These are phyloP conservation scores for Conops quadrifasciatus DNA, from an alignment of 2,888 invertebrate genomes.

Conservation along the genomic window DNA sequence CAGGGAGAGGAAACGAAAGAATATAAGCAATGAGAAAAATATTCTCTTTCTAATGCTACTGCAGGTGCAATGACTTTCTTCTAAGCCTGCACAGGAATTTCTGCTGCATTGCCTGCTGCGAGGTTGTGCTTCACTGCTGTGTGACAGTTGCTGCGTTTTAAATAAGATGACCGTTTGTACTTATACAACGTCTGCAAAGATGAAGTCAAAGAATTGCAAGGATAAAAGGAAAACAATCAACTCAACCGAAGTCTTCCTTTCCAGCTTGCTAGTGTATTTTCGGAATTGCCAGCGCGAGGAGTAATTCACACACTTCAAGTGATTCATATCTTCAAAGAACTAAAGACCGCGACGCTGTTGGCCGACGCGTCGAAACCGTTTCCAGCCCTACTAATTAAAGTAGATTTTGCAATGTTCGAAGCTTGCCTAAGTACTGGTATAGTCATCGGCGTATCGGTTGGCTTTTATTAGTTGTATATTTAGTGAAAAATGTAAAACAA, in stretches of 20 bases:
- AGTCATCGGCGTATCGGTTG: neutral
- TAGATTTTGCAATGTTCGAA: conserved; percentile 14
- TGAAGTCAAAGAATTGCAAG: neutral
- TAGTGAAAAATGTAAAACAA: neutral
- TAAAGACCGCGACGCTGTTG: conserved; percentile 32
- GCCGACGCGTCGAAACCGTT: neutral
- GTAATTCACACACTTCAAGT: conserved; percentile 34
- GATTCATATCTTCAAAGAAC: conserved; percentile 34
- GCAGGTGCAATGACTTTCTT: too few species aligned
- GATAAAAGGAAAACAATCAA: neutral
- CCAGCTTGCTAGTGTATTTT: neutral
- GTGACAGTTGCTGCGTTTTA: conserved; percentile 42
- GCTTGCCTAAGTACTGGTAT: neutral
- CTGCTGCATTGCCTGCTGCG: too few species aligned
- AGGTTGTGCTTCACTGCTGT: too few species aligned
- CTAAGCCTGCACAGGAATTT: too few species aligned
- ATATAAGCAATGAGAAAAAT: too few species aligned
- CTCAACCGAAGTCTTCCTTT: neutral
- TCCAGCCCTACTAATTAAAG: conserved; percentile 18
- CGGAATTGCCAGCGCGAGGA: conserved; percentile 9
- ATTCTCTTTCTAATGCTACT: too few species aligned
- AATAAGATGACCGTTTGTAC: conserved; percentile 38
- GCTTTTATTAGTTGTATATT: neutral
- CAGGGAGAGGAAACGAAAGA: too few species aligned
- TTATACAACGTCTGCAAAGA: conserved; percentile 21